These are phyloP conservation scores for Drosophila oshimai DNA, from an alignment of 1,140 invertebrate genomes.

Conservation along the genomic window DNA sequence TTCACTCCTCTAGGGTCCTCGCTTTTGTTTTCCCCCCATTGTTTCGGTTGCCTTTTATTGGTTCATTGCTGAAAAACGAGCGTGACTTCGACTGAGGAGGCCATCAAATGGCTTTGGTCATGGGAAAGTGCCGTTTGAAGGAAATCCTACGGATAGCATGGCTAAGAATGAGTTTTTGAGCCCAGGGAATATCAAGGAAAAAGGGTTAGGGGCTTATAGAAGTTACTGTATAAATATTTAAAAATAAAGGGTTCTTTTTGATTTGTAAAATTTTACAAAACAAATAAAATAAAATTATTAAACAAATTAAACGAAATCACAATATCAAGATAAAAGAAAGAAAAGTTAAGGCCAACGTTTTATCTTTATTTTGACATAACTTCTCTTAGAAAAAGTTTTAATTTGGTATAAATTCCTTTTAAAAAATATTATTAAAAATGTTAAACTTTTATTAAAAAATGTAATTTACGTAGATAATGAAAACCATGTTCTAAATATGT, in stretches of 20 bases:
- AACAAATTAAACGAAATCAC: too few relatives aligned
- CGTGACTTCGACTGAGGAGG: conserved; percentile 55
- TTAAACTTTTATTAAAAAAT: too few relatives aligned
- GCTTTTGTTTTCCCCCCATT: conserved; percentile 33
- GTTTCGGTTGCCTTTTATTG: conserved; percentile 63
- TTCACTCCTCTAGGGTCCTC: conserved; percentile 5
- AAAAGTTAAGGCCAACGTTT: too few relatives aligned
- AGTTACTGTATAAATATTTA: too few relatives aligned
- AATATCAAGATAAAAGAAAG: too few relatives aligned
- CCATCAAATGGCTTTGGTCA: conserved; percentile 69
- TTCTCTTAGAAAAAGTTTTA: background rate
- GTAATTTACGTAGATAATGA: too few relatives aligned
- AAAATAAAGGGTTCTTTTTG: background rate
- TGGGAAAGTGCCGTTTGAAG: conserved; percentile 59
- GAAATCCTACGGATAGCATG: conserved; percentile 15
- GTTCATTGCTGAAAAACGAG: conserved; percentile 49
- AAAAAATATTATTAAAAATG: too few relatives aligned
- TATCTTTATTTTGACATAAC: too few relatives aligned
- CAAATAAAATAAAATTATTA: too few relatives aligned
- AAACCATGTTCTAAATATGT: too few relatives aligned
- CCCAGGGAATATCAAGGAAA: background rate
- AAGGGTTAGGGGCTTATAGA: background rate
- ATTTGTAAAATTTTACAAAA: too few relatives aligned
- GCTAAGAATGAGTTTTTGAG: conserved; percentile 26
- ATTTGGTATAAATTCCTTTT: too few relatives aligned